Conservation (phyloP, 37 sponge, comb jelly and placozoan genomes). For the Diacarnus erythraeanus region DNA sequence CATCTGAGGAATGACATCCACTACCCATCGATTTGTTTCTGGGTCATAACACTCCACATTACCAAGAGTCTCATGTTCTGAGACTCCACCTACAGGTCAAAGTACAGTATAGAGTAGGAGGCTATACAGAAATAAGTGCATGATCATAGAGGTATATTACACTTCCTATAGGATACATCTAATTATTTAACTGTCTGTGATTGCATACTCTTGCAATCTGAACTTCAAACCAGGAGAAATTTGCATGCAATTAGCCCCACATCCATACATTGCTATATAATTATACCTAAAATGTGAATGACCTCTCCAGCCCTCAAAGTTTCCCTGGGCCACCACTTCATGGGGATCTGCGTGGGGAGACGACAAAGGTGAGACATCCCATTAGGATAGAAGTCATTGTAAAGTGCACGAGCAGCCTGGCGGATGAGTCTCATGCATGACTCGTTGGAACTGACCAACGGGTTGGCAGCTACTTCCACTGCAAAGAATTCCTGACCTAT, state of each 20-base stretch:
- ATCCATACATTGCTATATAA: neutral
- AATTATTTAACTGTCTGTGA: too few relatives aligned
- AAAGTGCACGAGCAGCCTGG: constrained; percentile 79
- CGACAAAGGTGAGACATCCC: constrained; percentile 76
- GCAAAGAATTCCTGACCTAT: constrained; percentile 84
- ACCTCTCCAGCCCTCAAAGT: constrained; percentile 83
- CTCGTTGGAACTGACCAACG: constrained; percentile 71
- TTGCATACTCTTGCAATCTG: too few relatives aligned
- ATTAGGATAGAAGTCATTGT: constrained; percentile 60
- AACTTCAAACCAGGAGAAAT: neutral
- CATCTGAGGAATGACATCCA: constrained; percentile 85
- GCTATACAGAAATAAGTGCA: too few relatives aligned
- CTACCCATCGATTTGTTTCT: constrained; percentile 75
- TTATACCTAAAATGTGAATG: constrained; percentile 79
- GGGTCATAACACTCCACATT: constrained; percentile 91
- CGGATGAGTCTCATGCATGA: constrained; percentile 80
- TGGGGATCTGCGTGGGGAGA: constrained; percentile 81
- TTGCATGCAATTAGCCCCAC: too few relatives aligned
- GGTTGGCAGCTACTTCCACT: constrained; percentile 86
- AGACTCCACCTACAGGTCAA: constrained; percentile 61
- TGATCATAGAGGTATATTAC: too few relatives aligned
- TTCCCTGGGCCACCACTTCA: constrained; percentile 92
- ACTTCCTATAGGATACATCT: too few relatives aligned
- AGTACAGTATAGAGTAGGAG: too few relatives aligned
- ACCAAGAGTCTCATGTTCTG: constrained; percentile 87